Percentiles rank a stretch among this genome's conserved stretches.
phyloP scores from a whole-genome alignment of 2,113 vertebrate genomes.

The Peromyscus californicus region DNA sequence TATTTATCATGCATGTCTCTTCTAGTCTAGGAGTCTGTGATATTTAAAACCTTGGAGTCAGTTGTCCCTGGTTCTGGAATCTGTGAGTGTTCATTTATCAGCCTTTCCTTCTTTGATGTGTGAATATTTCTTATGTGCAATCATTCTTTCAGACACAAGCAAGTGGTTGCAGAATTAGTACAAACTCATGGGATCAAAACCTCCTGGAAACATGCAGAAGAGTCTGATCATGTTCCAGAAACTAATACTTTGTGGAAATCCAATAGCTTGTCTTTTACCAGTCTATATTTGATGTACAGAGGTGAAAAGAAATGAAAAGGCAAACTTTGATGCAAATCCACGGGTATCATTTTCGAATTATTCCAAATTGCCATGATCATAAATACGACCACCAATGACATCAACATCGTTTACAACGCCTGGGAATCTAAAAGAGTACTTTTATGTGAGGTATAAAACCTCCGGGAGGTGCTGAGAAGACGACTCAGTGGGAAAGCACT shows the following conservation, averaged over 20 bases:
- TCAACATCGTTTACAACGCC: not conserved
- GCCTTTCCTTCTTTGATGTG: conserved; percentile 24
- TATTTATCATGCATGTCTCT: not conserved
- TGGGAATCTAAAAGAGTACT: not conserved
- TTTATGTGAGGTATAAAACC: not conserved
- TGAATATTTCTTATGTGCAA: conserved; percentile 49
- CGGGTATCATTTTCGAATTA: conserved; percentile 51
- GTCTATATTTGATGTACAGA: conserved; percentile 39
- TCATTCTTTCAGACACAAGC: conserved; percentile 61
- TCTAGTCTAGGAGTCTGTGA: conserved; percentile 4
- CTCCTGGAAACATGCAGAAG: conserved; percentile 55
- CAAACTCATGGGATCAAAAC: conserved; percentile 64
- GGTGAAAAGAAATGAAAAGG: conserved; percentile 43
- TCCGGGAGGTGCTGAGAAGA: not conserved
- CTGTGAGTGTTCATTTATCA: conserved; percentile 58
- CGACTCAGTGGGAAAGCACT: not conserved
- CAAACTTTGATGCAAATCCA: conserved; percentile 53
- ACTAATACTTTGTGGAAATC: conserved; percentile 59
- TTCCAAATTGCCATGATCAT: not conserved
- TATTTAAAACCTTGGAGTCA: conserved; percentile 70
- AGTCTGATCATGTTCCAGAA: conserved; percentile 64
- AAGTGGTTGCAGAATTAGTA: conserved; percentile 43
- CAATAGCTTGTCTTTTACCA: conserved; percentile 42
- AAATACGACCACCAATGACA: not conserved
- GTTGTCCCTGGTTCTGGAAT: conserved; percentile 66